These are phyloP conservation scores for Crenichthys baileyi DNA, from an alignment of 2,797 vertebrate species.

Conservation along the genomic window DNA sequence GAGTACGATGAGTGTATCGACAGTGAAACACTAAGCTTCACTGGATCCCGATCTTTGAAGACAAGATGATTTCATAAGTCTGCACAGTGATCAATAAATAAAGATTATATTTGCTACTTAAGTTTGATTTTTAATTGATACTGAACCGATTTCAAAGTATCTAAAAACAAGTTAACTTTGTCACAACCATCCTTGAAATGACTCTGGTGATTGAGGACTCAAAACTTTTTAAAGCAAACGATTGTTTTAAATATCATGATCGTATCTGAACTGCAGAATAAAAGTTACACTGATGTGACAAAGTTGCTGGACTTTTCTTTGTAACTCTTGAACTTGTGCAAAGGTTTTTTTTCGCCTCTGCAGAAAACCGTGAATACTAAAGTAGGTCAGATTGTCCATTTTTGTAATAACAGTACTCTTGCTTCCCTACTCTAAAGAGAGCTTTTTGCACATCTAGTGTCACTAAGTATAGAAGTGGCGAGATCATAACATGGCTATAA, in stretches of 20 bases:
- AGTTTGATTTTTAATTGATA: background rate
- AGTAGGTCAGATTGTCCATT: background rate
- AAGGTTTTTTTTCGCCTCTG: background rate
- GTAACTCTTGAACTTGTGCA: background rate
- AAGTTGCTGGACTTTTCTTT: background rate
- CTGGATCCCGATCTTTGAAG: constrained; percentile 2
- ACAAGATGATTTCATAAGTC: background rate
- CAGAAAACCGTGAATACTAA: background rate
- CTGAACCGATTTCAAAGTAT: background rate
- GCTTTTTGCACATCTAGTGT: background rate
- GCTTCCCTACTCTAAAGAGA: background rate
- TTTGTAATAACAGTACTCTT: background rate
- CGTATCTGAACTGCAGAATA: background rate
- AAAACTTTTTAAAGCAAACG: background rate
- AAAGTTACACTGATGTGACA: background rate
- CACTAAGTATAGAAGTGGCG: background rate
- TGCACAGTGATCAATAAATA: background rate
- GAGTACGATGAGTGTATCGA: background rate
- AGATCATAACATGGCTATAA: background rate
- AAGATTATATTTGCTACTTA: background rate
- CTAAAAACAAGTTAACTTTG: background rate
- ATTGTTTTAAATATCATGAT: background rate
- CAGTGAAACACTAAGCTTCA: constrained; percentile 3
- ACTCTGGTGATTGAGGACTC: background rate
- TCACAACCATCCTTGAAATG: background rate